These are phyloP conservation scores for Ptychobarbus kaznakovi DNA, from an alignment of 2,797 vertebrate genomes.

Conservation along the genomic window DNA sequence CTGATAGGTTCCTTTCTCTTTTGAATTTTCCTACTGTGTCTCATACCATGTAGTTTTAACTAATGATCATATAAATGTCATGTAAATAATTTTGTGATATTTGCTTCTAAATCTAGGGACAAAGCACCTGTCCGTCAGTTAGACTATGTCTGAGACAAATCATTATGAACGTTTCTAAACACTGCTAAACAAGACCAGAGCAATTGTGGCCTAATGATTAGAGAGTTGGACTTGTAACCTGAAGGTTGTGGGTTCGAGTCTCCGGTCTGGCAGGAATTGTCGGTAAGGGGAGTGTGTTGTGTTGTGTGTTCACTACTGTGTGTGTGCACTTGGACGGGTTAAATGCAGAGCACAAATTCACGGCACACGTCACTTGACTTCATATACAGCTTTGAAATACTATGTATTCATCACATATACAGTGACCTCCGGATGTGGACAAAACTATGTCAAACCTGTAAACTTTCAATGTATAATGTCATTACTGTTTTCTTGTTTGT, in stretches of 20 bases:
- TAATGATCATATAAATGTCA: neutral
- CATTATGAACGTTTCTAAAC: neutral
- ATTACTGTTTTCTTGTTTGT: neutral
- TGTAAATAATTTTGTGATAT: neutral
- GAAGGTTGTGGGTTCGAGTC: too few species aligned
- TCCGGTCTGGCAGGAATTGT: too few species aligned
- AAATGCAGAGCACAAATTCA: too few species aligned
- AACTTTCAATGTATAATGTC: neutral
- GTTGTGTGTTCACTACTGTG: too few species aligned
- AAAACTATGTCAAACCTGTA: neutral
- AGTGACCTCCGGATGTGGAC: neutral
- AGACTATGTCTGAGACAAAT: neutral
- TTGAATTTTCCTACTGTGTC: neutral
- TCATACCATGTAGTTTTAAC: neutral
- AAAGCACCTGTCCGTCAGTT: neutral
- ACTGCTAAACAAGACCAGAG: too few species aligned
- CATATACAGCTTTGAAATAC: too few species aligned
- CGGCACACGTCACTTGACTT: too few species aligned
- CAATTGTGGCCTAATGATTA: too few species aligned
- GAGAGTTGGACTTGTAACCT: too few species aligned
- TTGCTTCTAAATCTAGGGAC: neutral
- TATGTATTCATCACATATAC: neutral
- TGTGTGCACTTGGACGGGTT: too few species aligned
- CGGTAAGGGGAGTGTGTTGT: too few species aligned
- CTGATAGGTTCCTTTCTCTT: neutral